Evolutionary conservation across 2,888 invertebrate genomes (phyloP), one percentile per base, ranked within the genome.

Genomic region (Lumbricus terrestris): DNA sequence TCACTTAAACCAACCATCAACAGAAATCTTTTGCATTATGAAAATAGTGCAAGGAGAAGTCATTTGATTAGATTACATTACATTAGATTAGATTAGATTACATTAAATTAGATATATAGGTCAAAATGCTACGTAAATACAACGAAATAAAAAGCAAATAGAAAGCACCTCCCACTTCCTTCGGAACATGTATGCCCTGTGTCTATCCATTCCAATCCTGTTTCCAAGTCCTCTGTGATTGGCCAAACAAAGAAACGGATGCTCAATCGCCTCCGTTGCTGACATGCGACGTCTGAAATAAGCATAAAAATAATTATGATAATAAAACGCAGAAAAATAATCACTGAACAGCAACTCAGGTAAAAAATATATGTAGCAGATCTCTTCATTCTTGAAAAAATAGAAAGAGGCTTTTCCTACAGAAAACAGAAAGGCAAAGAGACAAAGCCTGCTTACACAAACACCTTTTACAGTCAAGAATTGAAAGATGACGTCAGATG

Each of bases 211-310:
- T 91, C 93, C 92, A 40, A 94, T 90, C 82, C 93, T 92, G 90
- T 91, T 88, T 23, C 93, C 93, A 29, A 92, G 92, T 33, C 93
- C 93, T 89, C 92, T 90, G 89, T 92, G 92, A 38, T 93, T 92
- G 23, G 93, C 91, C 89, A 94, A 93, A 90, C 94, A 93, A 38
- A 96, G 93, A 99, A 99, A 99, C 0, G 98, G 97, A 95, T 99
- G 99, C 90, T 96, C 96, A 90, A 99, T 95, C 0, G 99, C 98
- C 88, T 95, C 94, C 8, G 93, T 93, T 29, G 95, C 94, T n/a
- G 94, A 93, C 92, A 95, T 92, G n/a, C 95, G 94, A 54, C 94
- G 93, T 54, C 95, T 95, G 20, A n/a, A 88, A 18, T 42, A 23
- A 85, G n/a, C 29, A 69, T n/a, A n/a, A n/a, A n/a, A n/a, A n/a